Percentiles rank a stretch among this genome's conserved stretches.
Evolutionary conservation across 2,113 vertebrate genomes (phyloP).

Genomic region (Melanerpes aurifrons): DNA sequence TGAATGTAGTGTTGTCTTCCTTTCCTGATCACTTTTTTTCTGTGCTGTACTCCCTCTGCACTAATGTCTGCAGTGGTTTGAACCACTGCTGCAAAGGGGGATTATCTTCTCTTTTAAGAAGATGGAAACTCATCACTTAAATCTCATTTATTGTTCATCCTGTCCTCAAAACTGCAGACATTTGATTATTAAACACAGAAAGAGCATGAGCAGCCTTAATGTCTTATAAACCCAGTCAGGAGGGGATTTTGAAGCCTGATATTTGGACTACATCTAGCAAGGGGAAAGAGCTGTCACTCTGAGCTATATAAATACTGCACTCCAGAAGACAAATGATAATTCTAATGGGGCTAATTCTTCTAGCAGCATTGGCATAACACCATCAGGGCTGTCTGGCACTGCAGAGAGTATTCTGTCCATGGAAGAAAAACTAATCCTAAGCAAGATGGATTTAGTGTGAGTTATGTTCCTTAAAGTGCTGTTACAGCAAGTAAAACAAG

Average conservation of each 20-base stretch:
- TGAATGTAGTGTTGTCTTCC: background rate
- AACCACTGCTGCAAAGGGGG: background rate
- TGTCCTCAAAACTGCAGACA: background rate
- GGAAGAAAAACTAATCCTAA: conserved; percentile 37
- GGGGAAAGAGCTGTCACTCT: background rate
- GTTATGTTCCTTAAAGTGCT: conserved; percentile 53
- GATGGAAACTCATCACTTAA: background rate
- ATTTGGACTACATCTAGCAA: background rate
- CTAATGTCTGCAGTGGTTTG: background rate
- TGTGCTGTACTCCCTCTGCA: background rate
- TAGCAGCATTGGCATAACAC: background rate
- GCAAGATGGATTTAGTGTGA: conserved; percentile 29
- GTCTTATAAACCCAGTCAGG: background rate
- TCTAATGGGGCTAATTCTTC: conserved; percentile 38
- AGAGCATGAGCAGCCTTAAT: background rate
- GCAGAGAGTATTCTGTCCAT: conserved; percentile 6
- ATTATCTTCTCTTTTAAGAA: background rate
- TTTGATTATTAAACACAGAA: background rate
- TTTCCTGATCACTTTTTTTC: background rate
- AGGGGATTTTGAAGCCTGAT: background rate
- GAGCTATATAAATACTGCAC: background rate
- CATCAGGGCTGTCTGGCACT: conserved; percentile 44
- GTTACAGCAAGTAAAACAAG: conserved; percentile 56
- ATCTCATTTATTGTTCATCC: background rate
- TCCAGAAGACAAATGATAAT: conserved; percentile 22